Evolutionary conservation across 2,888 invertebrate genomes (phyloP), one percentile per base, ranked within the genome.

Genomic region (Sesia apiformis): DNA sequence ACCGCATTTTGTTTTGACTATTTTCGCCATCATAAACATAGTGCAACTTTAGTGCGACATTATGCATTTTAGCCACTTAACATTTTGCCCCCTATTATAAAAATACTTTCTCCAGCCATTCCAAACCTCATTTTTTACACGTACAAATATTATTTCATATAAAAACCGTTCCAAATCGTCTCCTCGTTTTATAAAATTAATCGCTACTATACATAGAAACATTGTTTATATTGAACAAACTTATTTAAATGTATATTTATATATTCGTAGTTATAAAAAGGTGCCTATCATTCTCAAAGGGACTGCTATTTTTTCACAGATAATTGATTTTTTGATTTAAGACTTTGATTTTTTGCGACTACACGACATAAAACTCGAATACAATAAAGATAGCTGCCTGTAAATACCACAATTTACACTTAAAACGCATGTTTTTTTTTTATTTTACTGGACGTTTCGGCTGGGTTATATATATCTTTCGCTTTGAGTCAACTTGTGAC

Each of bases 11-110:
- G 23, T 23, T 23, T 23, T 1, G 23, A 23, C 23, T 23, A 23
- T 23, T 23, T 46, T 46, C 46, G 7, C 46, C 23, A 23, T 23
- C 23, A 23, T 23, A 23, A 23, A 23, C 23, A 23, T 23, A 23
- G 23, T 23, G 23, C 23, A 23, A 23, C 23, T 23, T 46, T 23
- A 46, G 46, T 46, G 46, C 46, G 38, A 50, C 3, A 74, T 74
- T 77, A 79, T 81, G 81, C 78, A 76, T 72, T 78, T 78, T 80
- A 84, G 81, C 84, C 84, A 84, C 83, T 74, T 80, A 84, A 84
- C 83, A 80, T 78, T 71, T 70, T 66, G 65, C 4, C 66, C 74
- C 76, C 73, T 76, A 61, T 78, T 84, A 84, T 67, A 85, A 84
- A 84, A 84, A 50, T 39, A 23, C 38, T 50, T 38, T 39, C 3